Base-by-base conservation (phyloP, 2,888 invertebrate species). In the Yponomeuta evonymella region DNA sequence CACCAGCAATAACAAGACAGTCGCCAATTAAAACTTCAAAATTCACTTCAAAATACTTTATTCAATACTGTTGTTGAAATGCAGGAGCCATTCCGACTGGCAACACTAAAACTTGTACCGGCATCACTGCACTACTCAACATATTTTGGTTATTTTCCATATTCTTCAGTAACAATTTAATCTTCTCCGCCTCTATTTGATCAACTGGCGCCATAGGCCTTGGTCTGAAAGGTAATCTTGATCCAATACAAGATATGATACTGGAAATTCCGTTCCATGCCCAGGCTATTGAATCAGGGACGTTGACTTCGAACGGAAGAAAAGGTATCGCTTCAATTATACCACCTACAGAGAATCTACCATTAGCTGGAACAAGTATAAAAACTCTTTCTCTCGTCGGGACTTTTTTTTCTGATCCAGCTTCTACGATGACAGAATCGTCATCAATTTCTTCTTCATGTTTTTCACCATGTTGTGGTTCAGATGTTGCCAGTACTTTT, bases 301-400 rank as follows among this genome's bases (percentile, higher is more conserved):
- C 93, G 78, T 95, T 95, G 1, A 95, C 83, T 83, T 95, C 94
- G 70, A 95, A 85, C 0, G 95, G 95, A 30, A 95, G 83, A 79
- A 93, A 94, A 0, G 93, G 93, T 36, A 93, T 90, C 6, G 84
- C 81, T 23, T 91, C 89, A 72, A 94, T 93, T 69, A 94, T 81
- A 58, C 86, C 87, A 5, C 93, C 92, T 15, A 92, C 80, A 1
- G 82, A 79, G 15, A 81, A 76, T 76, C 86, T 84, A 23, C 83
- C 82, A 78, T 71, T 64, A 43, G 15, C 74, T 12, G 72, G 71
- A 10, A 65, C 30, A 2, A 65, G 33, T 65, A 65, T 65, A 29
- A 65, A 29, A 1, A 15, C 30, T 30, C 65, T 69, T 11, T 71
- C 72, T 70, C 77, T 76, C 69, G 2, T 5, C 9, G 77, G 73